phyloP scores from a whole-genome alignment of 2,888 invertebrate genomes.

The Geotrupes spiniger region DNA sequence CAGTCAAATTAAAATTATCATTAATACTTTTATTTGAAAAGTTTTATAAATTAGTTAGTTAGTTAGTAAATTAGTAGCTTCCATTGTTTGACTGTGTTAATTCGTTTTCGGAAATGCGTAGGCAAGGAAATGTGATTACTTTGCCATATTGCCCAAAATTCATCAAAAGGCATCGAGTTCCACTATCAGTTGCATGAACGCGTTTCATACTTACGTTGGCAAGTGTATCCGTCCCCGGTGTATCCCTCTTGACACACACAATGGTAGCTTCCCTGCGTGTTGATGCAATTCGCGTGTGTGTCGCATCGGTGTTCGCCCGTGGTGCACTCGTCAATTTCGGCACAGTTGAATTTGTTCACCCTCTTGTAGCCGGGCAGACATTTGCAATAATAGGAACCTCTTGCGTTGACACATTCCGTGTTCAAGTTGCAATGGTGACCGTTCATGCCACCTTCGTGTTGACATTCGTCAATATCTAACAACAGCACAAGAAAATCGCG shows the following conservation, averaged over 20 bases:
- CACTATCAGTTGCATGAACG: too few species aligned
- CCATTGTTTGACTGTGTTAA: too few species aligned
- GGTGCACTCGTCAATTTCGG: constrained; percentile 77
- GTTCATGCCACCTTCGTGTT: constrained; percentile 69
- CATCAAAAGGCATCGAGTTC: too few species aligned
- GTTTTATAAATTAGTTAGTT: too few species aligned
- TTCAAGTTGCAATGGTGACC: constrained; percentile 85
- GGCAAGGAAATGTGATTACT: too few species aligned
- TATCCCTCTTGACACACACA: constrained; percentile 73
- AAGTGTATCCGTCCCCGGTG: constrained; percentile 73
- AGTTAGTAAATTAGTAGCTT: too few species aligned
- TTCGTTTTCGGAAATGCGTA: too few species aligned
- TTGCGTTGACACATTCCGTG: constrained; percentile 78
- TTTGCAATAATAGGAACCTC: constrained; percentile 80
- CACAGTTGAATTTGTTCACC: constrained; percentile 75
- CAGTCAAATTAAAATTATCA: too few species aligned
- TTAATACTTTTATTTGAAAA: too few species aligned
- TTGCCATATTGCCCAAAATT: too few species aligned
- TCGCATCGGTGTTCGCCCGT: constrained; percentile 72
- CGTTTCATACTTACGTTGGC: constrained; percentile 65
- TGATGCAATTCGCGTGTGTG: constrained; percentile 72
- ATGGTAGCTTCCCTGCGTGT: constrained; percentile 78
- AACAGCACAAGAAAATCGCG: too few species aligned
- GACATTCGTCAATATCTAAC: constrained; percentile 83
- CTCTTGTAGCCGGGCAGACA: constrained; percentile 77